These are phyloP conservation scores for Tethya wilhelma DNA, from an alignment of 37 sponge, comb jelly and placozoan species.

Conservation along the genomic window DNA sequence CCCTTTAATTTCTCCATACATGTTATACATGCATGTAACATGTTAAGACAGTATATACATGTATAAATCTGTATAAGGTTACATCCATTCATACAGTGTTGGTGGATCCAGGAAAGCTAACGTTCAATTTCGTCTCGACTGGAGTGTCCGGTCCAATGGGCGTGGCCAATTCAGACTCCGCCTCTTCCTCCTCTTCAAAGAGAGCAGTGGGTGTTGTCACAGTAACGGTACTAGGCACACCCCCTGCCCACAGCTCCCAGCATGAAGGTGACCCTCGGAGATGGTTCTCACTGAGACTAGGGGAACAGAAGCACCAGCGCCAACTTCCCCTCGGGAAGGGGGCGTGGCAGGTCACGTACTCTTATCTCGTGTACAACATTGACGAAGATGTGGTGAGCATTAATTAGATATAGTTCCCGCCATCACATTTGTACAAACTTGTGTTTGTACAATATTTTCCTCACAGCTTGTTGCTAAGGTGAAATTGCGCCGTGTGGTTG, in stretches of 20 bases:
- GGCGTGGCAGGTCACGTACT: constrained; percentile 28
- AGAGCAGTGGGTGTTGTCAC: constrained; percentile 50
- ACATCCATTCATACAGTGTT: constrained; percentile 22
- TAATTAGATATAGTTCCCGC: background rate
- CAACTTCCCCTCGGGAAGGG: constrained; percentile 21
- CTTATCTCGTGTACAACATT: constrained; percentile 39
- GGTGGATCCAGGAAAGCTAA: constrained; percentile 53
- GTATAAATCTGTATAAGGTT: no score
- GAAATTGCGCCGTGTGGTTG: constrained; percentile 24
- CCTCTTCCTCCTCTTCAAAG: no score
- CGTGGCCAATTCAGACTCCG: no score
- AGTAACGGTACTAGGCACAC: constrained; percentile 20
- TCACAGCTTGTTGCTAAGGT: constrained; percentile 39
- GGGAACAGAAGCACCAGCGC: constrained; percentile 29
- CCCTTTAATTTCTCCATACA: background rate
- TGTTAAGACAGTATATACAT: no score
- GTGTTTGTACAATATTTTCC: background rate
- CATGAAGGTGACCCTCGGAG: constrained; percentile 4
- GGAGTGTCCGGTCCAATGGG: background rate
- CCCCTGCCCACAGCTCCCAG: background rate
- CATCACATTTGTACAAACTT: no score
- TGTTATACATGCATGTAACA: background rate
- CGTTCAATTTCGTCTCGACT: constrained; percentile 25
- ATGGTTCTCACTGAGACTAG: constrained; percentile 34
- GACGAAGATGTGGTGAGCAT: constrained; percentile 36